A percentile compares a stretch with the other conserved stretches of the same genome.
These are phyloP conservation scores for Pachyramphus minor DNA, from an alignment of 2,113 vertebrate species.

Conservation along the genomic window DNA sequence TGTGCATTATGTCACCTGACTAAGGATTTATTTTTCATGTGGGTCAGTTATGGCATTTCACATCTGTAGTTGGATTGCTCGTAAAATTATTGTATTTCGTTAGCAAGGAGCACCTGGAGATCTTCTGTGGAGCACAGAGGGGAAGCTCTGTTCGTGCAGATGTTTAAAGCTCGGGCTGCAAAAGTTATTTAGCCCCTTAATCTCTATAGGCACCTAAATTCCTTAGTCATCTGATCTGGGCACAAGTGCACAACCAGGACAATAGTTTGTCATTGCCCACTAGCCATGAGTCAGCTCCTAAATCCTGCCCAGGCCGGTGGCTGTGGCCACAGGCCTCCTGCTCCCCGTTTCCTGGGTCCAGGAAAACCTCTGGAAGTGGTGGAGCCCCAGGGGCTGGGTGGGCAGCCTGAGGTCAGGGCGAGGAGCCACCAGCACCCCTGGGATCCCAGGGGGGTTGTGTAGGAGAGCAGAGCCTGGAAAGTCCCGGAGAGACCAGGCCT, in stretches of 20 bases:
- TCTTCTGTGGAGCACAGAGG: not conserved
- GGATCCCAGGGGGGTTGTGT: too few relatives aligned
- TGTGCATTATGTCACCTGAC: not conserved
- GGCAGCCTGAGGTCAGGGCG: not conserved
- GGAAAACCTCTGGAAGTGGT: not conserved
- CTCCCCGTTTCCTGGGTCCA: not conserved
- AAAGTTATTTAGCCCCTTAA: not conserved
- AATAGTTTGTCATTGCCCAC: not conserved
- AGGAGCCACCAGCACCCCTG: not conserved
- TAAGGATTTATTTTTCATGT: constrained; percentile 16
- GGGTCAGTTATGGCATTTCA: not conserved
- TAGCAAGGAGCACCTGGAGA: not conserved
- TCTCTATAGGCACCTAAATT: constrained; percentile 25
- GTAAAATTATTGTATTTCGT: not conserved
- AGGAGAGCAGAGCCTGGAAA: not conserved
- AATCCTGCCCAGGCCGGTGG: not conserved
- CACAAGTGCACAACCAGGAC: not conserved
- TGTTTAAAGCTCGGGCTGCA: not conserved
- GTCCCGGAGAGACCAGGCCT: not conserved
- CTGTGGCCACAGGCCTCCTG: not conserved
- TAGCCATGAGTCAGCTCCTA: constrained; percentile 19
- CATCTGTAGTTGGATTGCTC: not conserved
- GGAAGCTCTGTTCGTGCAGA: not conserved
- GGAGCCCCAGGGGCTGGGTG: accelerated
- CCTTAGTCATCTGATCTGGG: constrained; percentile 37